Base-by-base conservation (phyloP, 2,797 vertebrate species). In the Petrocephalus sullivani region DNA sequence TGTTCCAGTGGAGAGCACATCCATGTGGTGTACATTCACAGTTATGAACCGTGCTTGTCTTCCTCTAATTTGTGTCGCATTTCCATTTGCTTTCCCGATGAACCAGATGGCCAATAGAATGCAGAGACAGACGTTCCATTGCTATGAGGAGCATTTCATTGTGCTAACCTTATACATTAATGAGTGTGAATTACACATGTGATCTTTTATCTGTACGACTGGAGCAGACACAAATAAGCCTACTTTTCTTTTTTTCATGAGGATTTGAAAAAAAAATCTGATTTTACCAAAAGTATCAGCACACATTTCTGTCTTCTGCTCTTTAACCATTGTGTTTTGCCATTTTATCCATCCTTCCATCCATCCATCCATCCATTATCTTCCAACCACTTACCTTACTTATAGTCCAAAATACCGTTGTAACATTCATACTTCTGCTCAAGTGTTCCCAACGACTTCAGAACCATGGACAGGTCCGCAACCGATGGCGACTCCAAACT, bases 401-500 rank as follows among this genome's bases (percentile, higher is more conserved):
- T 4, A 10, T 33, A 67, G 28, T 67, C 12, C 49, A 51, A 51
- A 51, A 9, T 51, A 51, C 49, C 64, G 33, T 16, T 67, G 28
- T 33, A 3, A 67, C 64, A 71, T 16, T 33, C 33, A 28, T 67
- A 28, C 10, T 64, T 9, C 23, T 1, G 8, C 60, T 28, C 9
- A 64, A 64, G 2, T 21, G 60, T 61, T 71, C 28, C 64, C 28
- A 71, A 71, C 12, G 41, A 53, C 46, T 90, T 85, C 90, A 88
- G 87, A 71, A 90, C 88, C 87, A 51, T 75, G 90, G 87, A 90
- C 87, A 90, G 85, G 87, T 88, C 87, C 81, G 14, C 67, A 49
- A 19, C 54, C 56, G 8, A 19, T 3, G 4, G 16, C 75, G n/a
- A 10, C 81, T 23, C 10, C 23, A 21, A 49, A 83, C 49, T 23